These are phyloP conservation scores for Troides aeacus DNA, from an alignment of 2,888 invertebrate genomes.

Conservation along the genomic window DNA sequence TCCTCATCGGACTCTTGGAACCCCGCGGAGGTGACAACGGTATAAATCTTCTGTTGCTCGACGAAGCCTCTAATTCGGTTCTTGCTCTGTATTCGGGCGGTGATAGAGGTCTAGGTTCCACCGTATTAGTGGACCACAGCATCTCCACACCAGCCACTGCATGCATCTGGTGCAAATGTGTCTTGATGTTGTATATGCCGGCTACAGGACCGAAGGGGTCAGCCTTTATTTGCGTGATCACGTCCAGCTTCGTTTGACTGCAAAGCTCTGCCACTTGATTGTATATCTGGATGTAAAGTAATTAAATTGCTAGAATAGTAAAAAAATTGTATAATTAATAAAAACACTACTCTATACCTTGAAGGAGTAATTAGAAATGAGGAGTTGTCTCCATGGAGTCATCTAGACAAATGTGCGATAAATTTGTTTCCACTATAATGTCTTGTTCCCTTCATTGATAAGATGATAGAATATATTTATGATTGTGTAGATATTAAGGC, in stretches of 20 bases:
- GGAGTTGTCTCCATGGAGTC: too few species aligned
- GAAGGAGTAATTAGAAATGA: too few species aligned
- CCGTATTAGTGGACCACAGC: conserved; percentile 55
- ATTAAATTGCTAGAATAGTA: background rate
- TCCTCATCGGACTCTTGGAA: conserved; percentile 36
- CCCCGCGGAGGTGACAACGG: conserved; percentile 33
- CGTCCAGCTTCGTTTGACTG: conserved; percentile 60
- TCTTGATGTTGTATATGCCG: conserved; percentile 82
- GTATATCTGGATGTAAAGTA: conserved; percentile 54
- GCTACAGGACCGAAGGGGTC: conserved; percentile 80
- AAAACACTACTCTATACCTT: too few species aligned
- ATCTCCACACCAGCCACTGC: conserved; percentile 50
- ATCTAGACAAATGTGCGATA: too few species aligned
- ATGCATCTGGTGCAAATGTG: conserved; percentile 57
- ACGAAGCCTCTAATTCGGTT: conserved; percentile 37
- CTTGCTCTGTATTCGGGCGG: conserved; percentile 55
- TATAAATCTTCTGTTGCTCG: conserved; percentile 36
- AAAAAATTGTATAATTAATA: background rate
- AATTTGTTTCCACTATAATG: too few species aligned
- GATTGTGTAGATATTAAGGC: too few species aligned
- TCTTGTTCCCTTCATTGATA: too few species aligned
- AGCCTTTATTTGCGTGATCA: conserved; percentile 71
- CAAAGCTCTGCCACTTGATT: conserved; percentile 74
- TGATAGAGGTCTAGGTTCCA: conserved; percentile 50
- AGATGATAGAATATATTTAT: too few species aligned